Percentiles rank a stretch among this genome's conserved stretches.
Conservation (phyloP, 2,888 invertebrate species). For the Nymphalis c-album region DNA sequence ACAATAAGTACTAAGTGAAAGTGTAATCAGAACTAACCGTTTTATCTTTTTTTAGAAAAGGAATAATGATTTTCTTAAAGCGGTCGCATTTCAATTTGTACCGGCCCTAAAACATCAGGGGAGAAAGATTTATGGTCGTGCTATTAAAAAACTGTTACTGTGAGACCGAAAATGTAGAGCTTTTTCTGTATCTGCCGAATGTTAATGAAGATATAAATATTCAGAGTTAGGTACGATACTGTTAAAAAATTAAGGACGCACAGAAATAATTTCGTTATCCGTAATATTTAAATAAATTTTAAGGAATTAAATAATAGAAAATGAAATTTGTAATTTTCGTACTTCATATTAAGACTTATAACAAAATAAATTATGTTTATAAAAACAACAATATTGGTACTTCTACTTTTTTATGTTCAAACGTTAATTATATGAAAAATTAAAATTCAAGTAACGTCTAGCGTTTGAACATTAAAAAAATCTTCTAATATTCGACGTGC, state of each 20-base stretch:
- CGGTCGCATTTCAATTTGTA: conserved; percentile 31
- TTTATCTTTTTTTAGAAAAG: conserved; percentile 26
- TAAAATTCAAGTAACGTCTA: conserved; percentile 28
- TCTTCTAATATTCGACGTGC: conserved; percentile 18
- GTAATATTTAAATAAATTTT: no score
- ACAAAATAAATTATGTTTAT: no score
- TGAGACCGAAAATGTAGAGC: conserved; percentile 4
- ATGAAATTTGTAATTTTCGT: no score
- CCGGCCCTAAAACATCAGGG: conserved; percentile 22
- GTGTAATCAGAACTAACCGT: conserved; percentile 3
- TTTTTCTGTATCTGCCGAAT: conserved; percentile 8
- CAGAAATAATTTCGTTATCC: no score
- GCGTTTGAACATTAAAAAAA: conserved; percentile 15
- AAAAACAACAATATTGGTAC: no score
- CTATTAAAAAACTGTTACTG: conserved; percentile 22
- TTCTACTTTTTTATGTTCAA: neutral
- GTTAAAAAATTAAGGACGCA: no score
- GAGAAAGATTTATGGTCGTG: conserved; percentile 25
- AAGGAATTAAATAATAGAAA: no score
- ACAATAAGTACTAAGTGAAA: no score
- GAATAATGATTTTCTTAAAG: conserved; percentile 15
- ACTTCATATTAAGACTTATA: no score
- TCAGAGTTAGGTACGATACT: neutral
- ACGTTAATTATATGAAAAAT: neutral
- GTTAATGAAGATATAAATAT: conserved; percentile 10